Base-by-base conservation (phyloP, 2,888 invertebrate species). In the Trichogramma evanescens region DNA sequence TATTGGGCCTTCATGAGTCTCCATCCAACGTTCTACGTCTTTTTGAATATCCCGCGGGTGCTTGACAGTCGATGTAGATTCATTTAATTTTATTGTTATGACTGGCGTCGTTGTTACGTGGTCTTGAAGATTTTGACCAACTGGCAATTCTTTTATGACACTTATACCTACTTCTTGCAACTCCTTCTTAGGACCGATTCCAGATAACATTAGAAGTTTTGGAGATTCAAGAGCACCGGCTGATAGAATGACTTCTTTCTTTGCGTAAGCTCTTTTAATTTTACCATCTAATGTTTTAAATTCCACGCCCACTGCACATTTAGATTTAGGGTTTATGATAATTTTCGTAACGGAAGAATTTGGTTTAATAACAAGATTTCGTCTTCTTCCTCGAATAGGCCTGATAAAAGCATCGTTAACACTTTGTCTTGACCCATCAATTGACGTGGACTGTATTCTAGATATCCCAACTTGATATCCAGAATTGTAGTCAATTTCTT, bases 381-480 rank as follows among this genome's bases (percentile, higher is more conserved):
- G 67, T 40, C 83, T 69, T 62, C 79, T 80, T n/a, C 80, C 67
- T 51, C 87, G 78, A 56, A 88, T 83, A 0, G 87, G 86, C 66
- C 84, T 78, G n/a, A 88, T 83, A 66, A 82, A 88, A 1, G 87
- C 88, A 2, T 72, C 74, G 69, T 88, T 87, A 0, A 82, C 79
- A 39, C 87, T 88, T 52, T 80, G 76, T 65, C 88, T 80, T 66
- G 77, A 77, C 4, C 88, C 87, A 68, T 84, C 76, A 54, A 79
- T 78, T 1, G 84, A 80, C 0, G 87, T 87, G 10, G 82, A 81
- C 71, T 87, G 87, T 13, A 82, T 71, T 44, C 84, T 76, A 72
- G 83, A 84, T 3, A 84, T 82, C 41, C 88, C 88, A 5, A 85
- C 73, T 70, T 85, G 83, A 50, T 76, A 73, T 54, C 79, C 81